phyloP scores from a whole-genome alignment of 2,888 invertebrate species.

The Campoletis raptor region DNA sequence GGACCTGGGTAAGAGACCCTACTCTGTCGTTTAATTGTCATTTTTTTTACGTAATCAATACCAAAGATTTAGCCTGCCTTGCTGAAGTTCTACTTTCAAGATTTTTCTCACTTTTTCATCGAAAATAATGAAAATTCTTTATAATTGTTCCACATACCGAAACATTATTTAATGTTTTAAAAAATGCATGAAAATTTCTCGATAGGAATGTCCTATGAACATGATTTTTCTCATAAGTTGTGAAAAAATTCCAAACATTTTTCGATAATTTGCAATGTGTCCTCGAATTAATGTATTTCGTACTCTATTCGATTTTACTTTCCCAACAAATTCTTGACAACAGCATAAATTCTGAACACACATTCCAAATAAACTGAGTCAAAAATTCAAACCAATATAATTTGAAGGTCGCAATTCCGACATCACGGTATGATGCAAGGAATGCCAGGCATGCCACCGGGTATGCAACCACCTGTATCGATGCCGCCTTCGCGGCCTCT shows the following conservation, averaged over 20 bases:
- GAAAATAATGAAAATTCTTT: not conserved
- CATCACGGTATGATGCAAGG: slow-evolving; percentile 85
- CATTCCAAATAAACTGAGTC: not conserved
- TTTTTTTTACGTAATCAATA: not conserved
- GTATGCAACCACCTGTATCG: slow-evolving; percentile 83
- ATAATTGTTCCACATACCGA: not conserved
- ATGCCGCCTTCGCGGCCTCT: slow-evolving; percentile 89
- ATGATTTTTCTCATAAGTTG: no score
- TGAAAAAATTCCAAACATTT: no score
- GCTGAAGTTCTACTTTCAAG: not conserved
- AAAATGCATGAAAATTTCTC: not conserved
- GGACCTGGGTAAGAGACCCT: slow-evolving; percentile 86
- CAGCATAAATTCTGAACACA: not conserved
- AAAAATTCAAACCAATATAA: not conserved
- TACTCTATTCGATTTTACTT: no score
- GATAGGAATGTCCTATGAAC: no score
- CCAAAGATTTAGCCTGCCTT: not conserved
- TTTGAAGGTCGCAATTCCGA: slow-evolving; percentile 51
- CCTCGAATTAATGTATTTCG: no score
- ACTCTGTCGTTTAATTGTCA: not conserved
- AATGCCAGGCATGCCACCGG: slow-evolving; percentile 85
- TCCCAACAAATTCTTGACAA: not conserved
- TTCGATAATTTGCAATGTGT: no score
- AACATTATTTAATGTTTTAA: not conserved
- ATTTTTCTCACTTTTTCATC: not conserved